Base-by-base conservation (phyloP, 2,888 invertebrate genomes). In the Brenthis daphne region DNA sequence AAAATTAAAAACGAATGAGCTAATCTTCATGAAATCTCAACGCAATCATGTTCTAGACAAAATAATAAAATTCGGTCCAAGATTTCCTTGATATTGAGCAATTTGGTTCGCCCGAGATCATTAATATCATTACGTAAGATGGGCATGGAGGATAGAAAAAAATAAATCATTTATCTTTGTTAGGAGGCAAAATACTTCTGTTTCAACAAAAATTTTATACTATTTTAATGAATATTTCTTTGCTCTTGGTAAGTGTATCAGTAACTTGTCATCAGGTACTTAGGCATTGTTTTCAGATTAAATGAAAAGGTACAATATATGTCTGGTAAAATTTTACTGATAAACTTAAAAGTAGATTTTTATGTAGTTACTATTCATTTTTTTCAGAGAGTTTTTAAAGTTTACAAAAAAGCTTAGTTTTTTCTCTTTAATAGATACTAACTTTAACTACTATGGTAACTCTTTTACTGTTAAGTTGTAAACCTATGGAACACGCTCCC, bases 121-220 rank as follows among this genome's bases (percentile, higher is more conserved):
- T 67, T 67, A 67, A 67, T 61, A 61, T 61, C 61, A 61, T 67
- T 67, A 61, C 37, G 48, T 50, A 55, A 55, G 55, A 60, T 56
- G 47, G 55, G 55, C 43, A 51, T 20, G 11, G 4, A 20, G 37
- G 24, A 48, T 57, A 57, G 57, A 65, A 57, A 66, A 24, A 33
- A 65, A 53, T 43, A 24, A 60, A 47, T 55, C 53, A 54, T 66
- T 66, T 60, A 54, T 66, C 60, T 60, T 55, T 60, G 43, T 60
- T 54, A 54, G 54, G 16, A 47, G 20, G 13, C 29, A 51, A 50
- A 37, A 48, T 58, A 56, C n/a, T 56, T 37, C 8, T 33, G 37
- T 33, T 16, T 56, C 12, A 56, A 14, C 0, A 29, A 56, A 56
- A 33, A 3, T 29, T 13, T 54, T 29, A 24, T 29, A 54, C 20